phyloP scores from a whole-genome alignment of 2,113 vertebrate genomes.

The Genyomyrus donnyi region DNA sequence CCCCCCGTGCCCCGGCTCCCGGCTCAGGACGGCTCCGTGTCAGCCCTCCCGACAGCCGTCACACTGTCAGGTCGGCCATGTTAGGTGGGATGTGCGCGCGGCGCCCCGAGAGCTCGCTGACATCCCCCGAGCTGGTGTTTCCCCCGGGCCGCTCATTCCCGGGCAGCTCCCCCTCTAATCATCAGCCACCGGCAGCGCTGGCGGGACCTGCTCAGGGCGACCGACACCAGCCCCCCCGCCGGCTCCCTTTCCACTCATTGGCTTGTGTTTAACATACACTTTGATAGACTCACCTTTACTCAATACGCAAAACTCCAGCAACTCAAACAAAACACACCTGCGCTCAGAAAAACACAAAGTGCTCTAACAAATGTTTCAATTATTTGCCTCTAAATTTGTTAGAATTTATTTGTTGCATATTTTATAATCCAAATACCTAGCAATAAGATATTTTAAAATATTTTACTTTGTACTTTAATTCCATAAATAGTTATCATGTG shows the following conservation, averaged over 20 bases:
- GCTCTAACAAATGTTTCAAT: background rate
- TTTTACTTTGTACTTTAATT: background rate
- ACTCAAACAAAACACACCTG: background rate
- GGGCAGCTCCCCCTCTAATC: background rate
- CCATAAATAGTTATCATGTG: background rate
- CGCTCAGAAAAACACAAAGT: background rate
- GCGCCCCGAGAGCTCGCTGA: conserved; percentile 9
- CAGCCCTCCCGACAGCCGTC: conserved; percentile 42
- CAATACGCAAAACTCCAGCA: background rate
- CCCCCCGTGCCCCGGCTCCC: background rate
- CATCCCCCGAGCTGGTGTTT: background rate
- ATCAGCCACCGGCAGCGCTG: background rate
- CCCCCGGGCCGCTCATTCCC: background rate
- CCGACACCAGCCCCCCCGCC: background rate
- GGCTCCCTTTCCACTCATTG: background rate
- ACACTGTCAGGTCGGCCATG: conserved; percentile 35
- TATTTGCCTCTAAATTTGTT: background rate
- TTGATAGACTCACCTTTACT: background rate
- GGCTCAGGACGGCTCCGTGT: conserved; percentile 30
- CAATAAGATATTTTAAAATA: background rate
- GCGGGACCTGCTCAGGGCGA: background rate
- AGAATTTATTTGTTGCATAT: background rate
- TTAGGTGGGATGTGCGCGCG: background rate
- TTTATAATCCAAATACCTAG: background rate
- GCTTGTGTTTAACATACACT: background rate